Base-by-base conservation (phyloP, 2,797 vertebrate species). In the Gadopsis bispinosus region DNA sequence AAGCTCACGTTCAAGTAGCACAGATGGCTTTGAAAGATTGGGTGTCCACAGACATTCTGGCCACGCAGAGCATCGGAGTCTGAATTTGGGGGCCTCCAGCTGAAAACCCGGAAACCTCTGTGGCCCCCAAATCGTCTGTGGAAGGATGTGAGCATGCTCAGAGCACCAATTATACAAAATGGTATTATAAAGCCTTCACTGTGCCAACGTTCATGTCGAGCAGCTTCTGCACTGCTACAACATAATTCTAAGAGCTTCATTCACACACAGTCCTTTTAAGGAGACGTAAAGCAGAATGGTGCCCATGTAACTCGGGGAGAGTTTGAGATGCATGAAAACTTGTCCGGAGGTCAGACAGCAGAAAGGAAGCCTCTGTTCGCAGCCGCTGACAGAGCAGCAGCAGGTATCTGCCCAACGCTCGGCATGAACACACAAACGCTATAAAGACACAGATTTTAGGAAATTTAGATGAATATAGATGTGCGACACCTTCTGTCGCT, bases 401-500 rank as follows among this genome's bases (percentile, higher is more conserved):
- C 64, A 70, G 67, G 51, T 63, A 4, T 26, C 67, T 9, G 37
- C 3, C 20, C 0, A 50, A 50, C 1, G 3, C 4, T 69, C 47
- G 1, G 50, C 73, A 55, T 33, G 31, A 66, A 69, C 13, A 72
- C 69, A 77, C 64, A 71, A 87, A 75, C 73, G 48, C 69, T 13
- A 68, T 53, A 65, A 84, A 83, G 41, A 75, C 58, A 72, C 26
- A 69, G 20, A 69, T 79, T 80, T 79, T 17, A n/a, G 72, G 39
- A 67, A 62, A 84, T 69, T n/a, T 64, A 77, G 83, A 91, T 91
- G 83, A 87, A 90, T 88, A 85, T 88, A 87, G 83, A 91, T 87
- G 86, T 81, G 87, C 74, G 20, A 65, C 80, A 83, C 90, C 86
- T 83, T 93, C 93, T 93, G 93, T 89, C 68, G 78, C 83, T 72